Evolutionary conservation across 2,888 invertebrate genomes (phyloP), one percentile per base, ranked within the genome.

Genomic region (Tenodera sinensis): DNA sequence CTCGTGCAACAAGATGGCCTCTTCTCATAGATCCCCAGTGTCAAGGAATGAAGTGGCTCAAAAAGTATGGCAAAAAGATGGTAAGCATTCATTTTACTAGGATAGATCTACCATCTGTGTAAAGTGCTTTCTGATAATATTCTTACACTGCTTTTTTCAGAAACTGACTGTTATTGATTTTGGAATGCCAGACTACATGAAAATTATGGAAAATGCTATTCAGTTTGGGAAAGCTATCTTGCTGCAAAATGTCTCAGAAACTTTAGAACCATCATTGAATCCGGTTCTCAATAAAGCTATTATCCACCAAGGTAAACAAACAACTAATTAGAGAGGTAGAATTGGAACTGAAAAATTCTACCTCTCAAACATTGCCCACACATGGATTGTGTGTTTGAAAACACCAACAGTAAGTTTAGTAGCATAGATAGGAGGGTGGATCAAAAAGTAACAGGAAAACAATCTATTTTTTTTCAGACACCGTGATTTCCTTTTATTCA

Each of bases 41-140:
- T 71, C 98, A 98, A 93, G 98, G 98, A 0, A 95, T 96, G 91
- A 97, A 97, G 91, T 98, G 98, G 98, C 96, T 98, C 89, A 96
- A 96, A 91, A 96, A 95, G 89, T 96, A 97, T 94, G 98, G 97
- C 92, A 94, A 94, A 88, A 93, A 94, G 86, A 95, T 95, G 90
- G 95, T 90, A 94, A 42, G 42, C 12, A 1, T 42, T 42, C 42
- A 42, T 42, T 42, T 42, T 12, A 42, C 12, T 42, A 42, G 9
- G 12, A 12, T 42, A 2, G 9, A 1, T 8, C 42, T 42, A 12
- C 2, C 42, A 42, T 12, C 42, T 42, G 12, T 42, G 12, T 42
- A 42, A 42, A 9, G 12, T 42, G 42, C 42, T 42, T 42, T 42
- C 42, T 42, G 42, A 42, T 42, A 42, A 12, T 42, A 12, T 12